phyloP scores from a whole-genome alignment of 2,113 vertebrate genomes.

The Mesocricetus auratus region DNA sequence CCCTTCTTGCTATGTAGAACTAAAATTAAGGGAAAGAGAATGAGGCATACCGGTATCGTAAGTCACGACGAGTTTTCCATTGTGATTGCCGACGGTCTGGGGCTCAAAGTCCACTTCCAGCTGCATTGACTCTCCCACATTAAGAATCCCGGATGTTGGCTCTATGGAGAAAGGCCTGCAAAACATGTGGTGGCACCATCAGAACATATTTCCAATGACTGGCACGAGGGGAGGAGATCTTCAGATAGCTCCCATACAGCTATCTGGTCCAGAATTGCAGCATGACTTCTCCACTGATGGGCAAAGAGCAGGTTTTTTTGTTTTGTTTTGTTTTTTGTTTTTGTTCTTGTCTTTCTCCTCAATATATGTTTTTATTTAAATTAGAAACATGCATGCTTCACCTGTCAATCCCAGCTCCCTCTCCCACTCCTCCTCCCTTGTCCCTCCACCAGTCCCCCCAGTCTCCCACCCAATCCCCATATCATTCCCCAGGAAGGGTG shows the following conservation, averaged over 20 bases:
- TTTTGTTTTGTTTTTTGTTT: too few species aligned
- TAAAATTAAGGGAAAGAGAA: neutral
- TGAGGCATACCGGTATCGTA: conserved; percentile 89
- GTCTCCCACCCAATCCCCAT: too few species aligned
- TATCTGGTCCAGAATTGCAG: neutral
- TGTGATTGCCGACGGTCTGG: conserved; percentile 86
- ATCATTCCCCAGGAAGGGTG: too few species aligned
- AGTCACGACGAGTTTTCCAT: conserved; percentile 86
- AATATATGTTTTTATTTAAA: too few species aligned
- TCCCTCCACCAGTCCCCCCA: too few species aligned
- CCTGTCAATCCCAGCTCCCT: too few species aligned
- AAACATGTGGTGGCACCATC: neutral
- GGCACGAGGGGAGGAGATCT: neutral
- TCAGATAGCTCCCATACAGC: neutral
- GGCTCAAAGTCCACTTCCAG: conserved; percentile 91
- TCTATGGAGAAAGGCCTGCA: conserved; percentile 92
- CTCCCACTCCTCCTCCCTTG: too few species aligned
- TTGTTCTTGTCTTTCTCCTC: too few species aligned
- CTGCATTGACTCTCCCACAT: conserved; percentile 86
- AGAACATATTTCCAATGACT: neutral
- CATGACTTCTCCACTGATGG: neutral
- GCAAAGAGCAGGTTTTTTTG: too few species aligned
- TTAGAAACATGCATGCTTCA: too few species aligned
- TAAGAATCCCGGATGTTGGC: conserved; percentile 87
- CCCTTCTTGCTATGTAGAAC: neutral